phyloP scores from a whole-genome alignment of 2,888 invertebrate genomes.

The Eulithis prunata region DNA sequence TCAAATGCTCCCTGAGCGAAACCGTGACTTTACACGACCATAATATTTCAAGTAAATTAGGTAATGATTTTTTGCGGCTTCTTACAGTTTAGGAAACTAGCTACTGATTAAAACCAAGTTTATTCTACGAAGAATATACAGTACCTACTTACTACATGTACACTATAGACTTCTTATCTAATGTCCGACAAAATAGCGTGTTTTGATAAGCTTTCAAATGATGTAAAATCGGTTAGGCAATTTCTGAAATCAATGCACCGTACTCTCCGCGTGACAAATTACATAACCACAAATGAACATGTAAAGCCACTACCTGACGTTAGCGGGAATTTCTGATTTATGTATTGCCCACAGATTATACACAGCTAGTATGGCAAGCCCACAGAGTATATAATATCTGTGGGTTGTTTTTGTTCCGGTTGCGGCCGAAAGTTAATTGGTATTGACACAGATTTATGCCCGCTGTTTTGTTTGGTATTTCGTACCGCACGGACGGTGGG shows the following conservation, averaged over 20 bases:
- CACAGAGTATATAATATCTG: constrained; percentile 17
- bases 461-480: constrained; percentile 51
- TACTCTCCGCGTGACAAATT: constrained; percentile 6
- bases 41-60: no score
- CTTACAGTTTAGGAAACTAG: no score
- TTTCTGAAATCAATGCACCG: constrained; percentile 5
- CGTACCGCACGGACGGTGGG: constrained; percentile 36
- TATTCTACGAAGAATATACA: no score
- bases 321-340: constrained; percentile 12
- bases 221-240: background rate
- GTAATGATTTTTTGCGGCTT: background rate
- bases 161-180: no score
- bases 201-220: no score
- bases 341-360: constrained; percentile 9
- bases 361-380: constrained; percentile 6
- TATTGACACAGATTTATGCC: constrained; percentile 66
- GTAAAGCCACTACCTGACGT: constrained; percentile 8
- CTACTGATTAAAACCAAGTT: no score
- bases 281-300: constrained; percentile 19
- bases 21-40: no score
- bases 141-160: no score
- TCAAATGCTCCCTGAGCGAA: background rate
- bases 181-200: no score
- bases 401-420: constrained; percentile 35
- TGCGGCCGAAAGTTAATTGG: constrained; percentile 60